These are phyloP conservation scores for Bradypodion ventrale DNA, from an alignment of 2,797 vertebrate species.

Conservation along the genomic window DNA sequence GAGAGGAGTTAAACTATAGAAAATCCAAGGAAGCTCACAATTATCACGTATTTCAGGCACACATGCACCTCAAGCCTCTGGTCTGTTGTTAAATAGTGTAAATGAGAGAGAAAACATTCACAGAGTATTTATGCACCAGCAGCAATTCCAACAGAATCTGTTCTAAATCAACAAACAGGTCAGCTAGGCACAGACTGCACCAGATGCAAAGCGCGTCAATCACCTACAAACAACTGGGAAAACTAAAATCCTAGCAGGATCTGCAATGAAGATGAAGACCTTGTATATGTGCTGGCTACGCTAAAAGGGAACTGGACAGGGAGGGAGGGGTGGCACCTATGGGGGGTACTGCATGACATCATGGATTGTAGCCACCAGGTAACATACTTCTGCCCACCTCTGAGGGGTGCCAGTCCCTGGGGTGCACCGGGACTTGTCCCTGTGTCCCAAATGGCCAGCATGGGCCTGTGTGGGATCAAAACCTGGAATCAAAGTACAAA, in stretches of 20 bases:
- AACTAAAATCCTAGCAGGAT: conserved; percentile 52
- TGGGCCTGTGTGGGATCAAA: conserved; percentile 52
- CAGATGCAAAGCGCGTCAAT: conserved; percentile 33
- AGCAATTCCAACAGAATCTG: conserved; percentile 31
- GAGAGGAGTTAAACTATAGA: conserved; percentile 28
- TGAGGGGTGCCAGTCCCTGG: too few relatives aligned
- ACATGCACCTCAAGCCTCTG: neutral
- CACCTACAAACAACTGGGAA: conserved; percentile 36
- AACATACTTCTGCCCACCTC: too few relatives aligned
- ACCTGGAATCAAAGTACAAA: conserved; percentile 54
- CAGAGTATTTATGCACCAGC: conserved; percentile 9
- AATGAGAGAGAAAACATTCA: conserved; percentile 39
- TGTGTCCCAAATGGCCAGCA: too few relatives aligned
- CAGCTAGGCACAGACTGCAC: conserved; percentile 33
- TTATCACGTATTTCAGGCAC: neutral
- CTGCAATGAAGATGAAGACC: conserved; percentile 62
- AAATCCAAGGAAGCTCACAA: conserved; percentile 1
- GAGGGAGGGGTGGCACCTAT: too few relatives aligned
- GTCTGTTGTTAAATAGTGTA: neutral
- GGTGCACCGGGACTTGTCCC: too few relatives aligned
- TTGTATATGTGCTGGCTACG: too few relatives aligned
- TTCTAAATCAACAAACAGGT: conserved; percentile 26
- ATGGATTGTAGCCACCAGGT: too few relatives aligned
- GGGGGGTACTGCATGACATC: too few relatives aligned
- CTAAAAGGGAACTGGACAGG: too few relatives aligned